Conservation (phyloP, 2,797 vertebrate genomes). For the Pitangus sulphuratus region DNA sequence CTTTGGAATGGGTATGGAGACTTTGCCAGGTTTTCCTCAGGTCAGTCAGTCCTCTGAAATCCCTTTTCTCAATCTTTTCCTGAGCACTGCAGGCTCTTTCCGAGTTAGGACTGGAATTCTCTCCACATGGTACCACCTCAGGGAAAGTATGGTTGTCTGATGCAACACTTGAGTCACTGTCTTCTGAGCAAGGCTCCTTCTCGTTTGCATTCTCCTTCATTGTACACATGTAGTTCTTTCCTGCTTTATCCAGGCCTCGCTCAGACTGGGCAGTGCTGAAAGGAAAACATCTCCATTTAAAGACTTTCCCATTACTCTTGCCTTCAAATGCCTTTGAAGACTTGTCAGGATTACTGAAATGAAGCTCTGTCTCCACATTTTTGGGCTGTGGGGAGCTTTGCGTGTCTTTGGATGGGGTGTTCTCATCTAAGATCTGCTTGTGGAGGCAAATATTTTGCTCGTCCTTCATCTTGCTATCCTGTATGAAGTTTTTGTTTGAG, state of each 20-base stretch:
- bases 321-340: background rate
- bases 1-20: constrained; percentile 81
- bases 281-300: constrained; percentile 41
- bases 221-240: background rate
- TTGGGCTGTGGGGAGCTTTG: background rate
- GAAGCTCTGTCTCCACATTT: background rate
- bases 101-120: constrained; percentile 22
- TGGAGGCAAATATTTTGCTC: background rate
- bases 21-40: constrained; percentile 87
- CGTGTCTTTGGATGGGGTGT: background rate
- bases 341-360: background rate
- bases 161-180: constrained; percentile 65
- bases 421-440: constrained; percentile 1
- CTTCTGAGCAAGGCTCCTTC: constrained; percentile 5
- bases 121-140: constrained; percentile 22
- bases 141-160: constrained; percentile 79
- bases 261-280: background rate
- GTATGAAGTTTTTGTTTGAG: background rate
- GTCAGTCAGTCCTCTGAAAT: constrained; percentile 64
- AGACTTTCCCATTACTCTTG: background rate
- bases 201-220: background rate
- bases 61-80: background rate
- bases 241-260: background rate
- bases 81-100: constrained; percentile 1
- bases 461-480: background rate